Evolutionary conservation across 2,888 invertebrate species (phyloP), one percentile per base, ranked within the genome.

Genomic region (Ophion ventricosus): DNA sequence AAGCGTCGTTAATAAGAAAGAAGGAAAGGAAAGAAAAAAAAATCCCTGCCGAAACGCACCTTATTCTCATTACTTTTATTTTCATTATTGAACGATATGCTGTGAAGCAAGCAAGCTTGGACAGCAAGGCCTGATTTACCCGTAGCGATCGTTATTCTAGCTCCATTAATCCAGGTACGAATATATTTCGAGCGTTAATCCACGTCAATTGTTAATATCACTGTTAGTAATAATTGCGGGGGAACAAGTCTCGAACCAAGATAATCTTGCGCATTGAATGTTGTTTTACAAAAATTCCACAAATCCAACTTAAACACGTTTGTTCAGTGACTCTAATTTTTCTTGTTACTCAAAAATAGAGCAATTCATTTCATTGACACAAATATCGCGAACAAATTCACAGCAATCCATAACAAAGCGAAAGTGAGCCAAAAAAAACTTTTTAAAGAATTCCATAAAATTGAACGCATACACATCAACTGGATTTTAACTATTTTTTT

Each of bases 1-100:
- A 81, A 78, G 78, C 81, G 70, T 79, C 11, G 70, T 84, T 82
- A 78, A 78, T 81, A 74, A 56, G 14, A 43, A 49, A 17, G 17
- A 49, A 40, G 1, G 7, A 49, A 14, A 49, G 17, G 17, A 4
- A 17, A 17, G 2, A 11, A 43, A 43, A 11, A 43, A 43, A 43
- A 49, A 4, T 17, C 14, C 17, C 49, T 49, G 49, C 49, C 61
- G 49, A 59, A 67, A 43, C 23, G 61, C 73, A 29, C 54, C 25
- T 20, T 75, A 54, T 67, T 43, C 7, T 67, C 20, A 4, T 25
- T 64, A 20, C 1, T 69, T 40, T 26, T 63, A 57, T 64, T 49
- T 35, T 40, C 25, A 69, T 66, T 23, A 72, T 49, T 49, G 1
- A 49, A 49, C 14, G 49, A 49, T 49, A 83, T 67, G 80, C 67